These are phyloP conservation scores for Pelusios castaneus DNA, from an alignment of 2,113 vertebrate genomes.

Conservation along the genomic window DNA sequence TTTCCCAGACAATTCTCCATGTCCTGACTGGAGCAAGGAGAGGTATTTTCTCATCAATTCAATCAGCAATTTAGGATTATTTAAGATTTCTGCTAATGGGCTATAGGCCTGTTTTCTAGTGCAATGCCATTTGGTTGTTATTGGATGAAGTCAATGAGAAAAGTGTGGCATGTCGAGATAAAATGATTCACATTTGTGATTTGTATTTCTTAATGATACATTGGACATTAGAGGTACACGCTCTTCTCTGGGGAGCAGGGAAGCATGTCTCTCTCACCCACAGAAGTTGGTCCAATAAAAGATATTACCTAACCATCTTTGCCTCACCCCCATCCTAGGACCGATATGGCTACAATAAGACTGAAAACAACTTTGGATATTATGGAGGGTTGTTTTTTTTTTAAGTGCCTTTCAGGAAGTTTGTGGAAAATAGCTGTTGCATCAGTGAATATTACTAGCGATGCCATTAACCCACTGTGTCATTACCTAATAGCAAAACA, in stretches of 20 bases:
- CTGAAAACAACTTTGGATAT: not conserved
- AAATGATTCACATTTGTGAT: not conserved
- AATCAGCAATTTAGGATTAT: slow-evolving; percentile 24
- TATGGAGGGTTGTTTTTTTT: not conserved
- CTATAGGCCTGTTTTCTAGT: not conserved
- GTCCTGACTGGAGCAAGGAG: not conserved
- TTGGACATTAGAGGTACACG: not conserved
- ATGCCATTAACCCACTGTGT: slow-evolving; percentile 25
- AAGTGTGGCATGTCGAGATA: slow-evolving; percentile 31
- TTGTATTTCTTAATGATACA: slow-evolving; percentile 13
- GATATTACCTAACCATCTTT: not conserved
- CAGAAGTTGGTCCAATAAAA: not conserved
- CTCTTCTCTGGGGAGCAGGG: not conserved
- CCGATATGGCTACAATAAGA: not conserved
- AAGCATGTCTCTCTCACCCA: not conserved
- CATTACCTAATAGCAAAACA: slow-evolving; percentile 4
- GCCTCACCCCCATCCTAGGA: not conserved
- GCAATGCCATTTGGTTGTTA: slow-evolving; percentile 2
- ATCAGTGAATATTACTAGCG: slow-evolving; percentile 40
- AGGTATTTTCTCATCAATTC: not conserved
- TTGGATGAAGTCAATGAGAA: slow-evolving; percentile 6
- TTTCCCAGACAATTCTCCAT: not conserved
- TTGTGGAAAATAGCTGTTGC: slow-evolving; percentile 28
- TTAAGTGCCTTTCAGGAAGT: slow-evolving; percentile 27
- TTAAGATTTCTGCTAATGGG: slow-evolving; percentile 28